Conservation (phyloP, 2,797 vertebrate genomes). For the Sebastes steindachneri region DNA sequence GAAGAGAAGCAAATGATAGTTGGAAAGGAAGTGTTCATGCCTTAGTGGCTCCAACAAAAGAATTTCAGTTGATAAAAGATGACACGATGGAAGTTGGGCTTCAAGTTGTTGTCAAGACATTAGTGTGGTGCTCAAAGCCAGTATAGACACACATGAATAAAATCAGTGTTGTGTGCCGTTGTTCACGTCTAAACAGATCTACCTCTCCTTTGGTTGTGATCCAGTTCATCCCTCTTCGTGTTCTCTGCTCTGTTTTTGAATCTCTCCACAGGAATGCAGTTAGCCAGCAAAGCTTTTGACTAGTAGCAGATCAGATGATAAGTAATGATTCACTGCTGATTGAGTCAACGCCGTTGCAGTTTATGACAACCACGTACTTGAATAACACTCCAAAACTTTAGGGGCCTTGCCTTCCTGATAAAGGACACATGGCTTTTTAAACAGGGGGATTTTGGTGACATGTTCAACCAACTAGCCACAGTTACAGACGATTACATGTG, state of each 20-base stretch:
- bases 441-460: neutral
- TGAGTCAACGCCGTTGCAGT: neutral
- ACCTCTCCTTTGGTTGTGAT: neutral
- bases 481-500: neutral
- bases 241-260: neutral
- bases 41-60: neutral
- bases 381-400: neutral
- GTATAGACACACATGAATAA: neutral
- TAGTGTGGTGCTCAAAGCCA: neutral
- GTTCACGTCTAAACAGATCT: neutral
- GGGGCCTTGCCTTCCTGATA: neutral
- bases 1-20: neutral
- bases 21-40: neutral
- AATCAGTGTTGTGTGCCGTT: neutral
- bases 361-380: neutral
- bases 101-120: neutral
- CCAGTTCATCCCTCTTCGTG: neutral
- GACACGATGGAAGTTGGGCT: neutral
- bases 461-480: neutral
- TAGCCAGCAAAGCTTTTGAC: neutral
- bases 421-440: neutral
- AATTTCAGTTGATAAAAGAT: neutral
- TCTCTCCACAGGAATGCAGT: constrained; percentile 31
- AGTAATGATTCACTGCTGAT: neutral
- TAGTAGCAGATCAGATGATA: neutral